Evolutionary conservation across 2,113 vertebrate genomes (phyloP).

Genomic region (Rafetus swinhoei): DNA sequence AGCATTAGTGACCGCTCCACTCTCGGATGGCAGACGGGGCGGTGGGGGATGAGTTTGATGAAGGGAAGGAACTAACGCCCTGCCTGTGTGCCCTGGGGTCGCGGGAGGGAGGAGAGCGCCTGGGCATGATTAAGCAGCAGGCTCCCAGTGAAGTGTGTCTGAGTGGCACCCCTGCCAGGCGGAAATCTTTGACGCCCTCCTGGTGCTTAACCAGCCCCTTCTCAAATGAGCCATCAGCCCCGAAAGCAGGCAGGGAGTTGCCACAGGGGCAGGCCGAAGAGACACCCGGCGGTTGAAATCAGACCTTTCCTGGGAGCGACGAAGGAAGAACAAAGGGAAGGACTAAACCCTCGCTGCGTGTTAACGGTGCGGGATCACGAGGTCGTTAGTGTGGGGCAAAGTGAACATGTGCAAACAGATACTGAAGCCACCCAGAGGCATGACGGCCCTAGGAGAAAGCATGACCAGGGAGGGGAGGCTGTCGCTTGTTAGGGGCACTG

Average conservation of each 20-base stretch:
- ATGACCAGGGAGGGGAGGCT: background rate
- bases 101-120: background rate
- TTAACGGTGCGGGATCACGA: background rate
- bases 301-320: background rate
- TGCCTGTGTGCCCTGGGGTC: background rate
- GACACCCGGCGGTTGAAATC: background rate
- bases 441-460: background rate
- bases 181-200: constrained; percentile 8
- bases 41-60: background rate
- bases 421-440: background rate
- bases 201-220: background rate
- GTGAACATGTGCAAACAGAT: background rate
- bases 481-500: background rate
- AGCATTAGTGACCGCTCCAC: background rate
- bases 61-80: background rate
- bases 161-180: rapidly evolving
- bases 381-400: background rate
- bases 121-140: background rate
- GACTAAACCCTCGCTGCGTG: background rate
- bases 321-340: rapidly evolving
- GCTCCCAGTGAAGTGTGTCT: background rate
- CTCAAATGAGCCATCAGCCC: background rate
- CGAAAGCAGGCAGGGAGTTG: background rate
- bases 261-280: background rate
- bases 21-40: background rate